Evolutionary conservation across 2,113 vertebrate genomes (phyloP), one percentile per base, ranked within the genome.

Genomic region (Platysteira castanea): DNA sequence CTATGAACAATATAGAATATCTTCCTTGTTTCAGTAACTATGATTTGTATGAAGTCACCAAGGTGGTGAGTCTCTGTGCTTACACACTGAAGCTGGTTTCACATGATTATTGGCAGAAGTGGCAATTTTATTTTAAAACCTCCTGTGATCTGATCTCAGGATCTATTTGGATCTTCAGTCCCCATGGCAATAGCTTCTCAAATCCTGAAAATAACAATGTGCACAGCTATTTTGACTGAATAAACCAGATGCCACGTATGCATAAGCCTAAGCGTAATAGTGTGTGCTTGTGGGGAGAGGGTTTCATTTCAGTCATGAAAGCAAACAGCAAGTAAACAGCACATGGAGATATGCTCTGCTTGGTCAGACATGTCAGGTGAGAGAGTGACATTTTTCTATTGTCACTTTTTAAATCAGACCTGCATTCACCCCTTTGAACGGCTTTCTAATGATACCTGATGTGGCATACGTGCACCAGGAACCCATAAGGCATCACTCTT

Each of bases 121-220:
- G 54, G 24, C 47, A 67, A 74, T 70, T 93, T 91, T 90, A 96
- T 94, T 97, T 96, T 93, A 90, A 92, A 92, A 82, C 79, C 87
- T 80, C 52, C 90, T 77, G 87, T 67, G 90, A 95, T 96, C 90
- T 86, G 90, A 88, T 95, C 83, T 88, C 92, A 95, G 83, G 90
- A 96, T 95, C 93, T 94, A 85, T 96, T 97, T 96, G 87, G 92
- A 93, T 96, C 87, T 85, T 77, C 92, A 70, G 95, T 97, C 95
- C 93, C 95, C 96, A 97, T 97, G 94, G 96, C 86, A 95, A 96
- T 97, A 88, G 54, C 82, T 82, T 93, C 78, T 94, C 83, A 83
- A 78, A 95, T 80, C 78, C 95, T 94, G 91, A 91, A 93, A 95
- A 96, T 94, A 95, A 95, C 91, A 84, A 94, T 73, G 46, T 50